These are phyloP conservation scores for Prunella himalayana DNA, from an alignment of 2,113 vertebrate genomes.

Conservation along the genomic window DNA sequence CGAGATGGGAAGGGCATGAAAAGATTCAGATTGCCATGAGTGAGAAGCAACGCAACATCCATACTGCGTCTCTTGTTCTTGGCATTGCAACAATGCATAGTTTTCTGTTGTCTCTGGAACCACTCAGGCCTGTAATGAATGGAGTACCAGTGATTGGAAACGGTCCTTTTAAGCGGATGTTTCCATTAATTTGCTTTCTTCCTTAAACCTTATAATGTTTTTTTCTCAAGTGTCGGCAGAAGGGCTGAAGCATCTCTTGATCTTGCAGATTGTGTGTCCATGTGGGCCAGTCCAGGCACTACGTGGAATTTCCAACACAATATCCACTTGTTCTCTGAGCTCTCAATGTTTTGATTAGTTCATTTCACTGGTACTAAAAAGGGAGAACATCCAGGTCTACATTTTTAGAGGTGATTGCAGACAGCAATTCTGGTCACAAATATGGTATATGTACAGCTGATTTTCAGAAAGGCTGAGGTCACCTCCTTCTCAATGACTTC, in stretches of 20 bases:
- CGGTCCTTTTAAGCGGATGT: slow-evolving; percentile 67
- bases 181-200: slow-evolving; percentile 78
- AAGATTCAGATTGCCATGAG: slow-evolving; percentile 29
- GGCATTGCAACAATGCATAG: slow-evolving; percentile 70
- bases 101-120: slow-evolving; percentile 80
- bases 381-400: neutral
- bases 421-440: neutral
- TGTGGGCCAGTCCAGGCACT: slow-evolving; percentile 25
- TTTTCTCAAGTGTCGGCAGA: slow-evolving; percentile 68
- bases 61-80: slow-evolving; percentile 71
- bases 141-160: slow-evolving; percentile 79
- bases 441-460: neutral
- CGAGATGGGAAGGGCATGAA: slow-evolving; percentile 32
- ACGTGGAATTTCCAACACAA: slow-evolving; percentile 43
- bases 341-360: slow-evolving; percentile 1
- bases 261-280: slow-evolving; percentile 53
- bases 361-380: neutral
- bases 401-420: neutral
- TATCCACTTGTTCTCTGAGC: slow-evolving; percentile 41
- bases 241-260: slow-evolving; percentile 71
- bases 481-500: neutral
- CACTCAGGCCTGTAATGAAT: slow-evolving; percentile 76
- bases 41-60: slow-evolving; percentile 67
- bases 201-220: slow-evolving; percentile 64
- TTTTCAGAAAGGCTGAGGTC: neutral